Base-by-base conservation (phyloP, 2,888 invertebrate species). In the Troglohyphantes excavatus region DNA sequence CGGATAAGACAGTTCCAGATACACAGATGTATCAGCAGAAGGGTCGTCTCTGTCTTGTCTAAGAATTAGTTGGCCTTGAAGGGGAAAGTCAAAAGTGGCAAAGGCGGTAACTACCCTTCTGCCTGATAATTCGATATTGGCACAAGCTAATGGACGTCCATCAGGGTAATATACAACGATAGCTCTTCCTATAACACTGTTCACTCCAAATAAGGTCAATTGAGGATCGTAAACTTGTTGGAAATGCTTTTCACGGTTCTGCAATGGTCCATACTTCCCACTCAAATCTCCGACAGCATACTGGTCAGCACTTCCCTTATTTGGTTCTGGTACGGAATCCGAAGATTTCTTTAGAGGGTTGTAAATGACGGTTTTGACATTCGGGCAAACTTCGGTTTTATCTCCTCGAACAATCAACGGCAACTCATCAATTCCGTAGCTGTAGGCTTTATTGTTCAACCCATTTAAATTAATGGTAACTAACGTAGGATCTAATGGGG, bases 221-320 rank as follows among this genome's bases (percentile, higher is more conserved):
- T 96, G 97, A 2, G 95, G 95, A 93, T 98, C 98, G 96, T 88
- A 90, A 17, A 91, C 88, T 76, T 91, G 90, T 29, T 91, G 82
- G 65, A 89, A 88, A 65, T 89, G 88, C 61, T 90, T 86, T 43
- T 91, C 88, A 11, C 82, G 78, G 17, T 89, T 63, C 3, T 85
- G 72, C n/a, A 93, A 90, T 9, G 92, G 90, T 17, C 94, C 94
- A 90, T 94, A 95, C 94, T 98, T 98, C 23, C 98, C 98, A 82
- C 97, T 96, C 17, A 98, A 94, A 93, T 98, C 98, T 0, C 98
- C 98, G 2, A 98, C 94, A 0, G 97, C 96, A 93, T 98, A 98
- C 93, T 97, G 97, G 93, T 98, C 98, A 93, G 97, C 97, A 0
- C 97, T 97, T 46, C 96, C 97, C 92, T 95, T 95, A 2, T 93